These are phyloP conservation scores for Clarias batrachus DNA, from an alignment of 2,113 vertebrate species.

Conservation along the genomic window DNA sequence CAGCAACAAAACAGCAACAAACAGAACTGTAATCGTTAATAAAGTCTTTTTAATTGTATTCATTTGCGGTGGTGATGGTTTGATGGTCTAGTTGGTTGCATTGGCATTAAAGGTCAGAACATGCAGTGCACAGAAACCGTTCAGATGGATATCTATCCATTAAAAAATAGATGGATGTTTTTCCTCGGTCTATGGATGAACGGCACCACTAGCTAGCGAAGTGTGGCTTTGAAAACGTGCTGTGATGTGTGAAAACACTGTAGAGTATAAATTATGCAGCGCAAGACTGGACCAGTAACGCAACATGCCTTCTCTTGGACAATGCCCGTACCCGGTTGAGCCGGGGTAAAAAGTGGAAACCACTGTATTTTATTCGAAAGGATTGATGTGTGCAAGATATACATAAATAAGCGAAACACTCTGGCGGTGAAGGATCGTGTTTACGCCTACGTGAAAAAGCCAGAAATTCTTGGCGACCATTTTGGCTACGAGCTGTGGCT, in stretches of 20 bases:
- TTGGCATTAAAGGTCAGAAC: background rate
- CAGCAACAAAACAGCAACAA: background rate
- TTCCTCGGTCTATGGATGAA: background rate
- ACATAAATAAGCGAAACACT: background rate
- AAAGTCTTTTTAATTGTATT: too few relatives aligned
- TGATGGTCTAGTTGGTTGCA: background rate
- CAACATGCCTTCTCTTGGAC: background rate
- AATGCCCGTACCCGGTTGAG: background rate
- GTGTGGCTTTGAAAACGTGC: background rate
- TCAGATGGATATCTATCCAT: background rate
- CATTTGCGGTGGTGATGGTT: background rate
- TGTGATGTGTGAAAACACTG: background rate
- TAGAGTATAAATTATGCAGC: background rate
- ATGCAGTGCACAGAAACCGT: background rate
- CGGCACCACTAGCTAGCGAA: background rate
- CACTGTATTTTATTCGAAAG: background rate
- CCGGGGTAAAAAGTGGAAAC: background rate
- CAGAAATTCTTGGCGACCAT: background rate
- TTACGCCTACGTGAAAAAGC: background rate
- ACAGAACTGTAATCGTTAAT: background rate
- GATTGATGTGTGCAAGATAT: background rate
- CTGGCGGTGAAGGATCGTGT: too few relatives aligned
- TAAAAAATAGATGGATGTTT: background rate
- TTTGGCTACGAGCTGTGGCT: background rate
- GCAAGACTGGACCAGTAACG: background rate